Percentiles rank a stretch among this genome's conserved stretches.
Conservation (phyloP, 2,797 vertebrate species). For the Intellagama lesueurii region DNA sequence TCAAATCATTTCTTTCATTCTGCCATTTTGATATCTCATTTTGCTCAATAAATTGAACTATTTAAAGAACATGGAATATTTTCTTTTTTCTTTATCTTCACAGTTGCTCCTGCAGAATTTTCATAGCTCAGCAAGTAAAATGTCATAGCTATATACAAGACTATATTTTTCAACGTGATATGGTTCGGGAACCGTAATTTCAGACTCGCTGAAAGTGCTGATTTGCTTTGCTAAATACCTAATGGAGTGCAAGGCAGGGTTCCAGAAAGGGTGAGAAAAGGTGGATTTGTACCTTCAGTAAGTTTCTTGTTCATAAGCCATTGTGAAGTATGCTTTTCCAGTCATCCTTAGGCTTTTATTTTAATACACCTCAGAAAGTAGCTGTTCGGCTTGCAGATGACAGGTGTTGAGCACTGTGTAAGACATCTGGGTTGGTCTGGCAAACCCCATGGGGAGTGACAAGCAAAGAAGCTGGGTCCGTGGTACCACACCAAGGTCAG, state of each 20-base stretch:
- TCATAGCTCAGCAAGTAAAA: neutral
- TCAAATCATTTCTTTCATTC: constrained; percentile 37
- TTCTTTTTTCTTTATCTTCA: neutral
- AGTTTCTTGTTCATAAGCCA: neutral
- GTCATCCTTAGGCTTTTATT: too few species aligned
- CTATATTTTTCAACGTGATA: neutral
- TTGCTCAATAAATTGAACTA: constrained; percentile 36
- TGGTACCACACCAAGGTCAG: too few species aligned
- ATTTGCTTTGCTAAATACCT: neutral
- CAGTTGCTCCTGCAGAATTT: neutral
- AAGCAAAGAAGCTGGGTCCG: too few species aligned
- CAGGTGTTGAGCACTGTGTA: too few species aligned
- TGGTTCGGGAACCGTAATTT: neutral
- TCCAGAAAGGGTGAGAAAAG: neutral
- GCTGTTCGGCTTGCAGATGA: too few species aligned
- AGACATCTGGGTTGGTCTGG: too few species aligned
- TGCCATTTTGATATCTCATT: constrained; percentile 28
- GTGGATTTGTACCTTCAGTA: neutral
- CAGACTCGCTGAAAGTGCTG: neutral
- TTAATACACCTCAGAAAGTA: too few species aligned
- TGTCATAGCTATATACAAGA: neutral
- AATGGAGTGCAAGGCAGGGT: neutral
- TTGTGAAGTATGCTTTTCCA: neutral
- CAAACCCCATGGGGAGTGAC: too few species aligned
- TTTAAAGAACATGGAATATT: constrained; percentile 46